Evolutionary conservation across 2,888 invertebrate genomes (phyloP).

Genomic region (Dusona sp.): DNA sequence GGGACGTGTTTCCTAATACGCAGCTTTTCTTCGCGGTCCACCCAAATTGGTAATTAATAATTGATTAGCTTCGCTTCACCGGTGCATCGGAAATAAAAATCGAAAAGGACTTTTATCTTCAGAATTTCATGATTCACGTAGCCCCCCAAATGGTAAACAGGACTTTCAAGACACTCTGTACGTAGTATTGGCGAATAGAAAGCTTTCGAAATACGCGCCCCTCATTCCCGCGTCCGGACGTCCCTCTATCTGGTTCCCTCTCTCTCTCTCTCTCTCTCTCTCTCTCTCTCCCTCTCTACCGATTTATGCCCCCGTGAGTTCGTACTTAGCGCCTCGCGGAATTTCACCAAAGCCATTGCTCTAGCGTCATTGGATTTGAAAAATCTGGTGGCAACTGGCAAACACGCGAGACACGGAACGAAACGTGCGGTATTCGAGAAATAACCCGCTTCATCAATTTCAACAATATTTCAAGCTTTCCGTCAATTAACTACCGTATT

Average conservation of each 20-base stretch:
- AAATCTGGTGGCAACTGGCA: conserved; percentile 23
- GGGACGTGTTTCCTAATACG: no score
- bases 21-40: neutral
- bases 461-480: conserved; percentile 25
- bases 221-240: conserved; percentile 1
- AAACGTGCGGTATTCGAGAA: conserved; percentile 16
- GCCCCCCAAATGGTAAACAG: neutral
- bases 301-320: conserved; percentile 54
- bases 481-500: conserved; percentile 18
- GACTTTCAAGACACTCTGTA: neutral
- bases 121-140: no score
- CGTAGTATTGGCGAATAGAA: conserved; percentile 1
- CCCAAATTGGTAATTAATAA: neutral
- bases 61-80: neutral
- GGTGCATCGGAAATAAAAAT: neutral
- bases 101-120: no score
- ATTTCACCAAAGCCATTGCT: conserved; percentile 42
- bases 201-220: conserved; percentile 26
- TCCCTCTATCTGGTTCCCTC: conserved; percentile 24
- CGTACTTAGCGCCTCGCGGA: conserved; percentile 63
- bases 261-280: conserved; percentile 25
- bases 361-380: conserved; percentile 40
- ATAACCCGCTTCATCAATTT: conserved; percentile 50
- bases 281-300: conserved; percentile 34
- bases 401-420: neutral